Base-by-base conservation (phyloP, 2,888 invertebrate species). In the Silvanus unidentatus region DNA sequence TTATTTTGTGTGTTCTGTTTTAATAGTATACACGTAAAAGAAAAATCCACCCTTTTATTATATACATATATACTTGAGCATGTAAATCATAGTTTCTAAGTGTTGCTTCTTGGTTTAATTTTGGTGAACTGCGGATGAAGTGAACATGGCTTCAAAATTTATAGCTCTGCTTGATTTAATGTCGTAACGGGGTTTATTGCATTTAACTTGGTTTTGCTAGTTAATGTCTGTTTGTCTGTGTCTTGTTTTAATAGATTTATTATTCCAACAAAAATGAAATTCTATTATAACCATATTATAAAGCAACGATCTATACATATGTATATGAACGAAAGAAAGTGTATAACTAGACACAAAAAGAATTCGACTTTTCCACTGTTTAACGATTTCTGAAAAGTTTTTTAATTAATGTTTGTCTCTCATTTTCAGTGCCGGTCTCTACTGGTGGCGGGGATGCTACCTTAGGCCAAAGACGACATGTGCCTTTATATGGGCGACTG, bases 401-500 rank as follows among this genome's bases (percentile, higher is more conserved):
- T 32, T 32, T n/a, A 32, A n/a, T 32, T 15, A 15, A 4, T 37
- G 32, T 32, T 32, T 5, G 15, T 37, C 15, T 37, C 15, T 37
- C 15, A 52, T 57, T 53, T 70, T 30, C 59, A 71, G 70, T 71
- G 64, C 67, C 70, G 43, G 62, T 66, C 35, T 56, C 63, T 44
- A 50, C 58, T 36, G 55, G 64, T 42, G 64, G 65, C 46, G 60
- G 63, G 46, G 67, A 65, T 44, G 58, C 63, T 52, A 44, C 45
- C 16, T 71, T 73, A 51, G 76, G 78, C 37, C 53, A 53, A 39
- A 71, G 76, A 54, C 80, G 85, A 69, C 86, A 86, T 73, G 86
- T 82, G 66, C 89, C 91, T 59, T 82, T 92, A 62, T 92, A 92
- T 74, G 92, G 92, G 63, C 81, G 92, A 67, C 80, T 93, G 76